Evolutionary conservation across 2,888 invertebrate species (phyloP), one percentile per base, ranked within the genome.

Genomic region (Pseudococcus jackbeardsleyi): DNA sequence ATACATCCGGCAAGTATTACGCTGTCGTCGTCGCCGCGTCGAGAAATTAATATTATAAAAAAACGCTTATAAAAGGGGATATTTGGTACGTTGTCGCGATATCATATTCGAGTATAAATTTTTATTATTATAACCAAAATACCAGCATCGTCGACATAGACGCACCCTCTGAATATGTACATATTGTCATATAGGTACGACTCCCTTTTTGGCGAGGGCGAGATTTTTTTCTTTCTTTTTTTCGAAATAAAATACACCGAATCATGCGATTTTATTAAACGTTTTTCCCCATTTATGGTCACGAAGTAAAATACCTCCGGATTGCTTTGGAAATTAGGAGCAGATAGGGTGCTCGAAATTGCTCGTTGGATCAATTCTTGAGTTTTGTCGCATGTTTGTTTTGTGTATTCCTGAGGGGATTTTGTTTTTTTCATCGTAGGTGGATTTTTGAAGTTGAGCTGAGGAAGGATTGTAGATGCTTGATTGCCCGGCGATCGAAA

Each of bases 221-320:
- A 54, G 54, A 54, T 54, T 54, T 54, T 54, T 68, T 19, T 26
- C 68, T 68, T 26, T 68, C 12, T 26, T 26, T 68, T 33, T 33
- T 33, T 17, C 15, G 9, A 8, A 39, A 72, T 33, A 33, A 72
- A 72, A 72, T 72, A 72, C 72, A 72, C 72, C 72, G 72, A 72
- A 72, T 72, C 72, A 72, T 72, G 72, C 72, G 72, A 72, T 72
- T 72, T 72, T 72, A 72, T 72, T 72, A 72, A 72, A 72, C 72
- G 33, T 33, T 72, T 72, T 72, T 72, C 33, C 72, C 33, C 33
- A 72, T 72, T 72, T 72, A 33, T 72, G 72, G 72, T 72, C 72
- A 72, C 72, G 72, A 72, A 72, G 72, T 33, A 33, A 64, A 72
- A 72, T 72, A 72, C 72, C 72, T 72, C 33, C 17, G 33, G 72